phyloP scores from a whole-genome alignment of 2,888 invertebrate genomes.

The Acanthosepion pharaonis region DNA sequence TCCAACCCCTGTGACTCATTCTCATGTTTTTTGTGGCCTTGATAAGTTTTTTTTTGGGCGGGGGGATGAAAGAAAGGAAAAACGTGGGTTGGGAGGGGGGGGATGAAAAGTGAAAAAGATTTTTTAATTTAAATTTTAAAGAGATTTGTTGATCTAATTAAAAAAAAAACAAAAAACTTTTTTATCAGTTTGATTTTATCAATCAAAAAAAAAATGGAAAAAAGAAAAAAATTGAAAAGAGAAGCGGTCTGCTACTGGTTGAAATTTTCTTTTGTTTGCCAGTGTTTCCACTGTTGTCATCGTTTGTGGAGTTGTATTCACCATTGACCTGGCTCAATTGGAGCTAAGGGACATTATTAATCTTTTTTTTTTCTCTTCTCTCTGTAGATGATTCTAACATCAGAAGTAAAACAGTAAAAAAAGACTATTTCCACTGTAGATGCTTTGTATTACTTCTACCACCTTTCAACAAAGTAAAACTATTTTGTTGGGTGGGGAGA shows the following conservation, averaged over 20 bases:
- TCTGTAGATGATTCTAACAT: neutral
- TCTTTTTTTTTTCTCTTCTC: neutral
- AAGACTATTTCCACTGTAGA: neutral
- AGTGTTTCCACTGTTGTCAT: neutral
- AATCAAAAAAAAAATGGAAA: neutral
- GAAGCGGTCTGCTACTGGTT: neutral
- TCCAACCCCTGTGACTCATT: neutral
- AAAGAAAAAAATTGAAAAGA: neutral
- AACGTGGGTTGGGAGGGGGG: neutral
- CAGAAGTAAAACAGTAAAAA: neutral
- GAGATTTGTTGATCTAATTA: neutral
- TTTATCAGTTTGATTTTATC: neutral
- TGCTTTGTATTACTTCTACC: neutral
- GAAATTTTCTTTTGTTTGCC: neutral
- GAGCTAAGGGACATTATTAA: neutral
- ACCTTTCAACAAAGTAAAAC: neutral
- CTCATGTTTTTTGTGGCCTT: slow-evolving; percentile 23
- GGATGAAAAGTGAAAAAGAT: neutral
- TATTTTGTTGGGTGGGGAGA: neutral
- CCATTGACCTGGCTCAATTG: neutral
- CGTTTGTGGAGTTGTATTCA: neutral
- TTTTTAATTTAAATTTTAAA: neutral
- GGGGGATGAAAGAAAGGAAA: neutral
- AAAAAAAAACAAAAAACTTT: neutral
- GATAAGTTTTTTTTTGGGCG: neutral